Base-by-base conservation (phyloP, 1,140 invertebrate species). In the Epicauta chinensis region DNA sequence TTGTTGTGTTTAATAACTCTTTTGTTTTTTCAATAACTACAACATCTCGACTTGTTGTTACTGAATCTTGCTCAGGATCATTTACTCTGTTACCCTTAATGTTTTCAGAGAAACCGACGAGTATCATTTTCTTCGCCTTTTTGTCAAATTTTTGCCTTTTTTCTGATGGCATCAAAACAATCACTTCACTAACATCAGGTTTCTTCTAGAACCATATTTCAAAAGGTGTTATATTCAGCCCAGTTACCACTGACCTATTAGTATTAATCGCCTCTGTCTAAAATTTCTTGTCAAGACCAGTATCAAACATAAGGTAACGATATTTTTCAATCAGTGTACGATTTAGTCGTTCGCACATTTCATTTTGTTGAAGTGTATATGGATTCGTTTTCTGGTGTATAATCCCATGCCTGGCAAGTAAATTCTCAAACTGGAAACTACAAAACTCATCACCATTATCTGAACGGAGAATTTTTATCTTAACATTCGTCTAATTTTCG, bases 241-340 rank as follows among this genome's bases (percentile, higher is more conserved):
- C 50, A 23, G 45, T 13, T 11, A 42, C 53, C 23, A 58, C 30
- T 14, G 31, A 36, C 30, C 70, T 52, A 55, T 76, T 75, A 31
- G 64, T 70, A 37, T 59, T 46, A 0, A 67, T 53, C 14, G 71
- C 68, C 52, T 73, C 71, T 4, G 64, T 64, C 69, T 71, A 75
- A 56, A 66, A 66, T 11, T 39, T 47, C 15, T 58, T 55, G 7
- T 35, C 17, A 12, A 75, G 17, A 6, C 54, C 31, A 14, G 54
- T 52, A 45, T 72, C 61, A 6, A 55, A 16, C 3, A 73, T 17
- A 52, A 73, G 48, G 34, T 60, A 56, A 44, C 65, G 53, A 11
- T 67, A 66, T 43, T 49, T 62, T n/a, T 70, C 63, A 1, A 62
- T 50, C 2, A 73, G 37, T 2, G 60, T 72, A 10, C 71, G 39